Conservation (phyloP, 2,888 invertebrate species). For the Pseudococcus jackbeardsleyi region DNA sequence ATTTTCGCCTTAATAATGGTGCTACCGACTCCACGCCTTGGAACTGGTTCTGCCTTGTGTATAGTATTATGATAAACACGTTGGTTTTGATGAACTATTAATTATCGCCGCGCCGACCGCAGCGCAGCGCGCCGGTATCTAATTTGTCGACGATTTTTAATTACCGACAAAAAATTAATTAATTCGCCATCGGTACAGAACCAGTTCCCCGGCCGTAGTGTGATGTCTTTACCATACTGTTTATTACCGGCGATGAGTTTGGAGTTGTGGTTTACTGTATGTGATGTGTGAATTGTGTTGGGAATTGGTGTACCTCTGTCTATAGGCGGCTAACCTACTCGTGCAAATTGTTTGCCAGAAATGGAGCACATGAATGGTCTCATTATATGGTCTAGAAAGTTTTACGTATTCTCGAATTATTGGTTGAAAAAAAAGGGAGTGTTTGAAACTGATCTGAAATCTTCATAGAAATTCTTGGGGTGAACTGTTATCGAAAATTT, state of each 20-base stretch:
- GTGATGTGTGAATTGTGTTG: not conserved
- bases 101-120: constrained; percentile 9
- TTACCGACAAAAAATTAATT: constrained; percentile 45
- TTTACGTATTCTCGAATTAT: not conserved
- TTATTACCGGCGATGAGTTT: constrained; percentile 46
- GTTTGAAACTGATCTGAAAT: not conserved
- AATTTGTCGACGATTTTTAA: constrained; percentile 54
- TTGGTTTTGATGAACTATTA: constrained; percentile 34
- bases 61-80: constrained; percentile 33
- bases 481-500: too few relatives aligned
- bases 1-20: constrained; percentile 32
- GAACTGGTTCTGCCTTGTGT: constrained; percentile 16
- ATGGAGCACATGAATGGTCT: constrained; percentile 36
- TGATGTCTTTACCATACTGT: constrained; percentile 34
- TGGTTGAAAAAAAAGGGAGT: not conserved
- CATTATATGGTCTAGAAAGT: constrained; percentile 47
- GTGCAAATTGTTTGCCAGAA: constrained; percentile 18
- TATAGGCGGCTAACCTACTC: not conserved
- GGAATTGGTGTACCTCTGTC: not conserved
- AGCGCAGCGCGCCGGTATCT: constrained; percentile 29
- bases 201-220: not conserved
- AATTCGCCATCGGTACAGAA: not conserved
- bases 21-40: not conserved
- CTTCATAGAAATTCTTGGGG: too few relatives aligned
- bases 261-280: constrained; percentile 20